phyloP scores from a whole-genome alignment of 2,113 vertebrate genomes.

The Poeciliopsis turrubarensis region DNA sequence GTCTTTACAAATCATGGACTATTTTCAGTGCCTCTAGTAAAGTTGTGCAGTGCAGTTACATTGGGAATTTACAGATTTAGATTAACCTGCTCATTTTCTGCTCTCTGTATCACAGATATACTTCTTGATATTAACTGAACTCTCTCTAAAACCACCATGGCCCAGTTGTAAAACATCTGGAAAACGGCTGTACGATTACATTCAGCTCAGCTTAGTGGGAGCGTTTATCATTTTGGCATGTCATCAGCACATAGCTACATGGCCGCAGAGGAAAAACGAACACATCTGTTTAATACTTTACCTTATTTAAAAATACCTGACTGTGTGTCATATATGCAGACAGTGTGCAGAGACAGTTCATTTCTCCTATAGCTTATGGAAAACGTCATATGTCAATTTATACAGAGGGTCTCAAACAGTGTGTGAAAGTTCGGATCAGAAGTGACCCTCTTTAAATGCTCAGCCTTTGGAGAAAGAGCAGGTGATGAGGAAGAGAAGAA shows the following conservation, averaged over 20 bases:
- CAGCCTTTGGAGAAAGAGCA: constrained; percentile 37
- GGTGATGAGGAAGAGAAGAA: constrained; percentile 40
- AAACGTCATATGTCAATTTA: constrained; percentile 66
- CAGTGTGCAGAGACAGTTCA: constrained; percentile 27
- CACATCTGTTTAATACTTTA: constrained; percentile 50
- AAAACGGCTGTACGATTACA: constrained; percentile 39
- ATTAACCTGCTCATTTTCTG: constrained; percentile 26
- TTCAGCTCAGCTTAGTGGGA: constrained; percentile 32
- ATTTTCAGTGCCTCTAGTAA: constrained; percentile 5
- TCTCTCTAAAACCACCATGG: constrained; percentile 28
- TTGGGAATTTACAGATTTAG: constrained; percentile 3
- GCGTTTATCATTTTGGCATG: constrained; percentile 62
- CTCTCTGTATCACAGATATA: constrained; percentile 9
- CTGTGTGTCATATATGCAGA: constrained; percentile 17
- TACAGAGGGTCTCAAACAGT: constrained; percentile 69
- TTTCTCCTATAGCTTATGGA: constrained; percentile 30
- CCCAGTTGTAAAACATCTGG: constrained; percentile 42
- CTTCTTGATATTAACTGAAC: constrained; percentile 35
- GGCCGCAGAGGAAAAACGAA: constrained; percentile 12
- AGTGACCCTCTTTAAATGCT: constrained; percentile 53
- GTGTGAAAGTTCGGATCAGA: constrained; percentile 74
- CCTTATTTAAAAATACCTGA: constrained; percentile 44
- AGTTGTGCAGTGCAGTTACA: constrained; percentile 5
- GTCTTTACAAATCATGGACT: constrained; percentile 31
- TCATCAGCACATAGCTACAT: constrained; percentile 45